Conservation (phyloP, 2,888 invertebrate species). For the Miltochrista miniata region DNA sequence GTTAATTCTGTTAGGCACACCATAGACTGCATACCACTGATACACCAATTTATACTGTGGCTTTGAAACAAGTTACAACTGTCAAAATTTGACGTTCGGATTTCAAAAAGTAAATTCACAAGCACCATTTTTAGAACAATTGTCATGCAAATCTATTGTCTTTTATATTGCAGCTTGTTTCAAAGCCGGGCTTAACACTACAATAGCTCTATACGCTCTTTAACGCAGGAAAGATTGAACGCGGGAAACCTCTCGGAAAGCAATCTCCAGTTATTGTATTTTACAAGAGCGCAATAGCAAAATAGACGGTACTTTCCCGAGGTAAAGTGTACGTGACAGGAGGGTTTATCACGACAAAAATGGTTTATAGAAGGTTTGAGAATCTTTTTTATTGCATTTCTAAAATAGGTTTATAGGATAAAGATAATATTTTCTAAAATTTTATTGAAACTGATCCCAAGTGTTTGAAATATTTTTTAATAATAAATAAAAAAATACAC, state of each 20-base stretch:
- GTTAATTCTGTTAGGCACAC: constrained; percentile 45
- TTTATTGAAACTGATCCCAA: no score
- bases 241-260: constrained; percentile 32
- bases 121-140: constrained; percentile 7
- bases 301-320: constrained; percentile 22
- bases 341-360: constrained; percentile 25
- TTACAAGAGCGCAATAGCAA: constrained; percentile 24
- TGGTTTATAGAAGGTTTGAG: neutral
- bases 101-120: neutral
- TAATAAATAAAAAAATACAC: no score
- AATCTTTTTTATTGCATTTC: no score
- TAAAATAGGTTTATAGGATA: no score
- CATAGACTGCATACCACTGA: constrained; percentile 9
- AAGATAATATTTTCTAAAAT: no score
- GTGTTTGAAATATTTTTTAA: no score
- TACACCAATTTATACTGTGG: constrained; percentile 4
- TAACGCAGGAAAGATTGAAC: constrained; percentile 28
- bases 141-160: constrained; percentile 13
- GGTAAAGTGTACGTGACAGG: constrained; percentile 29
- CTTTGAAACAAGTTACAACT: constrained; percentile 14
- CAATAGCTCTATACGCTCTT: constrained; percentile 23
- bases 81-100: neutral
- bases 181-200: constrained; percentile 25
- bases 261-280: constrained; percentile 37
- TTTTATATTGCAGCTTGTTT: constrained; percentile 18